Evolutionary conservation across 2,797 vertebrate species (phyloP).

Genomic region (Pteropus rufus): DNA sequence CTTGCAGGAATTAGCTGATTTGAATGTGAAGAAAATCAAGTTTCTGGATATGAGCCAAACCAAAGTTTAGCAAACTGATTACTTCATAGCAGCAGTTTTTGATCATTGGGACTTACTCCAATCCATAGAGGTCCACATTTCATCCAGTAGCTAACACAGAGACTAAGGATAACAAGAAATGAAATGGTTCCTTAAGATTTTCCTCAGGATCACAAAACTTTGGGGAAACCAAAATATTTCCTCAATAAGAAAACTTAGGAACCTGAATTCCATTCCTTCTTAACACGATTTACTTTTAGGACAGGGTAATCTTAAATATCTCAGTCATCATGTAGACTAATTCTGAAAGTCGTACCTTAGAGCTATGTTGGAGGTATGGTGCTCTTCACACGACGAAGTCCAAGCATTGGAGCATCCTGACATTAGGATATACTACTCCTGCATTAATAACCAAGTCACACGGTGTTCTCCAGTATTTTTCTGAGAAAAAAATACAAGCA

Average conservation of each 20-base stretch:
- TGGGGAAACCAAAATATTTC: neutral
- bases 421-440: neutral
- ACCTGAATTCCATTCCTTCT: neutral
- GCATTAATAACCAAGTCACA: neutral
- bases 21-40: neutral
- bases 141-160: neutral
- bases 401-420: neutral
- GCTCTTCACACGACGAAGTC: neutral
- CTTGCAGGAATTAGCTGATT: neutral
- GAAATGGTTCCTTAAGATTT: neutral
- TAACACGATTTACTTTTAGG: neutral
- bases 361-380: accelerated
- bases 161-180: neutral
- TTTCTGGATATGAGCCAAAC: neutral
- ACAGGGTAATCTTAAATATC: no score
- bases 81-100: neutral
- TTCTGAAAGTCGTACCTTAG: neutral
- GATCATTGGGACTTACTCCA: neutral
- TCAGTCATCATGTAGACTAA: neutral
- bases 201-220: neutral
- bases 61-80: neutral
- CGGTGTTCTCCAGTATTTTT: neutral
- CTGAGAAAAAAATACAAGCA: neutral
- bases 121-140: accelerated
- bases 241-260: neutral